Evolutionary conservation across 2,797 vertebrate genomes (phyloP).

Genomic region (Sphaeramia orbicularis): DNA sequence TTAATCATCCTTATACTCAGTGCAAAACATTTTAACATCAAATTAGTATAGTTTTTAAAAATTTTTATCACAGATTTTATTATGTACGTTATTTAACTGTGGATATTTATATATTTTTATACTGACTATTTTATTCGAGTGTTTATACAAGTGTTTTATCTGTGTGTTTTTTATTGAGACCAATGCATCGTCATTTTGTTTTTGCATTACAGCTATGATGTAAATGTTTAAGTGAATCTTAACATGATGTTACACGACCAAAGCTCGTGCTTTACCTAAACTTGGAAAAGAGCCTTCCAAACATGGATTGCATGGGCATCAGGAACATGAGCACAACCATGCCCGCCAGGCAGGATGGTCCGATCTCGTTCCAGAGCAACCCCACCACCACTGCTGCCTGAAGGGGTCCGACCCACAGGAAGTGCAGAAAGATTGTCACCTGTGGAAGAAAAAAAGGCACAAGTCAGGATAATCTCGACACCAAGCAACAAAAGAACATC

Average conservation of each 20-base stretch:
- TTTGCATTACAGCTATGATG: too few species aligned
- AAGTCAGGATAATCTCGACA: not conserved
- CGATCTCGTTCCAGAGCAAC: conserved; percentile 94
- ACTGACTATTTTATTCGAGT: too few species aligned
- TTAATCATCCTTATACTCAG: too few species aligned
- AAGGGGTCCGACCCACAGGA: conserved; percentile 93
- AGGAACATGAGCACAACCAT: conserved; percentile 92
- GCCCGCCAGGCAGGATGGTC: conserved; percentile 92
- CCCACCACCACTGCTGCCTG: conserved; percentile 89
- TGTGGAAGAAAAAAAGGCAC: conserved; percentile 50
- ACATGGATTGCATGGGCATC: conserved; percentile 90
- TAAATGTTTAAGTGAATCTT: too few species aligned
- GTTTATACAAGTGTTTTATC: too few species aligned
- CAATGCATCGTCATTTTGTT: too few species aligned
- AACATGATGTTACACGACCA: not conserved
- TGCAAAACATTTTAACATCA: too few species aligned
- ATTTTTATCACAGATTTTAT: too few species aligned
- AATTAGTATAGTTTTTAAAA: too few species aligned
- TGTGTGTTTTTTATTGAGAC: too few species aligned
- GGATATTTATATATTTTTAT: too few species aligned
- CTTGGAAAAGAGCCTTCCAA: conserved; percentile 92
- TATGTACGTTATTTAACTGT: too few species aligned
- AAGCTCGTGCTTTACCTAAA: conserved; percentile 84
- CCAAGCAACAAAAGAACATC: not conserved
- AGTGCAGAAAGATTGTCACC: conserved; percentile 95